Conservation (phyloP, 1,140 invertebrate species). For the Pollicipes pollicipes region DNA sequence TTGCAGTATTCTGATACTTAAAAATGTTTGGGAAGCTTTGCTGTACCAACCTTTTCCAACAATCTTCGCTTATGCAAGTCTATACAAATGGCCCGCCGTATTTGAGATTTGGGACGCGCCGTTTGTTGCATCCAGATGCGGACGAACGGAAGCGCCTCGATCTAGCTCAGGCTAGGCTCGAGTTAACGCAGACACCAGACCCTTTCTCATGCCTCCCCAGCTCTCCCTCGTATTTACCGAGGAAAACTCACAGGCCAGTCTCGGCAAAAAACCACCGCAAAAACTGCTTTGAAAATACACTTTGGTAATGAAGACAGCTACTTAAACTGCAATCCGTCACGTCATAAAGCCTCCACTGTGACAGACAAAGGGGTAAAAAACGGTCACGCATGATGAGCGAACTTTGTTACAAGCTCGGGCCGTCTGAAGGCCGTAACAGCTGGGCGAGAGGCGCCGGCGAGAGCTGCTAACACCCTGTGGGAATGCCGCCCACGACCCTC, state of each 20-base stretch:
- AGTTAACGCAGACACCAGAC: neutral
- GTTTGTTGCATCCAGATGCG: too few relatives aligned
- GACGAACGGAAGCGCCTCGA: neutral
- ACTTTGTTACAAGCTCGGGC: neutral
- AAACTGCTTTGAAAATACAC: neutral
- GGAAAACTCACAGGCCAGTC: neutral
- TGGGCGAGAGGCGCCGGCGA: neutral
- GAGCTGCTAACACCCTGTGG: neutral
- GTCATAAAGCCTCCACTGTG: neutral
- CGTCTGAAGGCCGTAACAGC: neutral
- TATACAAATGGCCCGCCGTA: too few relatives aligned
- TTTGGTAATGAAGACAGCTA: constrained; percentile 2
- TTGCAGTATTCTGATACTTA: too few relatives aligned
- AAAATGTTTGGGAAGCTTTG: too few relatives aligned
- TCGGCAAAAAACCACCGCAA: neutral
- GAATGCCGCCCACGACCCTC: too few relatives aligned
- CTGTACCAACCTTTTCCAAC: too few relatives aligned
- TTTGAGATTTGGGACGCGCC: too few relatives aligned
- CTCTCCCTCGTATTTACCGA: neutral
- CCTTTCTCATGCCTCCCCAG: neutral
- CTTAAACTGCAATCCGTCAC: neutral
- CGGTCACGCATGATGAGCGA: neutral
- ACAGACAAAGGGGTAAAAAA: constrained; percentile 2
- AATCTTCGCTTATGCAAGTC: too few relatives aligned
- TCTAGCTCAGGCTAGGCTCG: neutral